Base-by-base conservation (phyloP, 2,113 vertebrate genomes). In the Capreolus pygargus region DNA sequence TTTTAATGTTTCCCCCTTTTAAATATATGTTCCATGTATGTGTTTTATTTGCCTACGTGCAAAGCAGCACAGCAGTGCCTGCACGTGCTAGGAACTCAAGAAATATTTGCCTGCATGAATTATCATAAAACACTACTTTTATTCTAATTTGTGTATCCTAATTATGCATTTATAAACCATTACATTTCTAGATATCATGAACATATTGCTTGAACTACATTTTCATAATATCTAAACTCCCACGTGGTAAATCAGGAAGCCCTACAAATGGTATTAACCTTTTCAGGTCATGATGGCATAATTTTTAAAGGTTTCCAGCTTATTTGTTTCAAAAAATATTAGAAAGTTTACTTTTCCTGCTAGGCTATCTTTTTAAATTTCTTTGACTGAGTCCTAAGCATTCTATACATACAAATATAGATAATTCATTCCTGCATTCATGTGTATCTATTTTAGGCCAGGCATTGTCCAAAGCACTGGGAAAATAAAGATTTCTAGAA, bases 401-500 rank as follows among this genome's bases (percentile, higher is more conserved):
- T 67, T 64, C 57, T 92, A 28, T 60, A 50, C 30, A 21, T 74
- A 86, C 1, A 78, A 14, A 85, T 36, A 83, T 6, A 94, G 47
- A 91, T 36, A 93, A 39, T 87, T 98, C 19, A 64, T 90, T 87
- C 79, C 27, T 39, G 43, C 19, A 36, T 61, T 87, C 74, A 36
- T 43, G 13, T 55, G 14, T 60, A 64, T 67, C 45, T 90, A 67
- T 91, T 95, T 96, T 89, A 89, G 64, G 39, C n/a, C 39, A 88
- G 33, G 67, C 89, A 91, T 39, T 95, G 83, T 67, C 76, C 60
- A 96, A 94, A 90, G 14, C 52, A 87, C 84, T 57, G 84, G 11
- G 30, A 64, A 87, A 92, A 47, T 64, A 76, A 90, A 90, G 36
- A 90, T 88, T 98, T 94, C 57, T 92, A 92, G 57, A 58, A 50